Conservation (phyloP, 1,140 invertebrate species). For the Pseudomyrmex concolor region DNA sequence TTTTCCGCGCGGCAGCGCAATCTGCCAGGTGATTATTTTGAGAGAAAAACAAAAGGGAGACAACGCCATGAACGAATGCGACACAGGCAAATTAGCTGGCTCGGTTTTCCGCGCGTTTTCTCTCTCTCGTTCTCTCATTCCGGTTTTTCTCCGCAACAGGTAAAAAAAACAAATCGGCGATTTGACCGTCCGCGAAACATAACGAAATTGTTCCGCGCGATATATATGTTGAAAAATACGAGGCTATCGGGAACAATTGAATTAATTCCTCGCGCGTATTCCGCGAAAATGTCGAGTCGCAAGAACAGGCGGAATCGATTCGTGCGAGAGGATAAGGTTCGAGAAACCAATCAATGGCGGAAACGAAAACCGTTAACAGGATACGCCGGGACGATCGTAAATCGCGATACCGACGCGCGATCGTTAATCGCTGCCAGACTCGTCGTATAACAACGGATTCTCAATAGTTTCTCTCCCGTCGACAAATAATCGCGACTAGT, state of each 20-base stretch:
- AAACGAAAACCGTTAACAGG: no score
- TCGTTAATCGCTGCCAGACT: no score
- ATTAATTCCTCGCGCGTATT: slow-evolving; percentile 29
- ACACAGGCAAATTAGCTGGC: slow-evolving; percentile 32
- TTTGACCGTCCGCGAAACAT: slow-evolving; percentile 20
- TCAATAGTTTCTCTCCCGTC: no score
- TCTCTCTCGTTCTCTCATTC: neutral
- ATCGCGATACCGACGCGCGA: no score
- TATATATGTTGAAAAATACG: slow-evolving; percentile 41
- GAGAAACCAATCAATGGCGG: no score
- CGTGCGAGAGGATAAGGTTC: neutral
- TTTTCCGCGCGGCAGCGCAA: neutral
- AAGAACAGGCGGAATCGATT: slow-evolving; percentile 17
- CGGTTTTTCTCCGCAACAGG: slow-evolving; percentile 32
- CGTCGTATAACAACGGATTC: no score
- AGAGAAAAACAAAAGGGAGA: slow-evolving; percentile 13
- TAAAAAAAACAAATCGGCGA: slow-evolving; percentile 44
- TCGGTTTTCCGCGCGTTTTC: neutral
- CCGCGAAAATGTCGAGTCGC: slow-evolving; percentile 20
- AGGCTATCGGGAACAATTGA: slow-evolving; percentile 15
- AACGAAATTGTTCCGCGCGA: slow-evolving; percentile 42
- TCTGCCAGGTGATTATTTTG: slow-evolving; percentile 26
- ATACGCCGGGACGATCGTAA: no score
- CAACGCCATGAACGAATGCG: slow-evolving; percentile 6
- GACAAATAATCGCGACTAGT: no score